Base-by-base conservation (phyloP, 2,888 invertebrate genomes). In the Epirrhoe tristata region DNA sequence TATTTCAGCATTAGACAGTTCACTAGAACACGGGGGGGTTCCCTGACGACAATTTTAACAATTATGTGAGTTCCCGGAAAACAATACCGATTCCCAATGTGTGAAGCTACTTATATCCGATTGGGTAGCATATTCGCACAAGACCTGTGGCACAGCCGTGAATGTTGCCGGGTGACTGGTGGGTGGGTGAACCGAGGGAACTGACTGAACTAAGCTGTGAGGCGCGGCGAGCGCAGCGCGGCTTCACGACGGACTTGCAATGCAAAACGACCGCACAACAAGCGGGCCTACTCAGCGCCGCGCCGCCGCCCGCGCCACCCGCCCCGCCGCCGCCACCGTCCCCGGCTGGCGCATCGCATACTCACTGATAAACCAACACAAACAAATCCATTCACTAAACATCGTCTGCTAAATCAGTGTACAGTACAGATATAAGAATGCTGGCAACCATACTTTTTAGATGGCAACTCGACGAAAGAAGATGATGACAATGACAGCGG, bases 141-240 rank as follows among this genome's bases (percentile, higher is more conserved):
- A 75, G 77, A 83, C 78, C 78, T 86, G 86, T 89, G 76, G 78
- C 81, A 85, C 90, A 85, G 87, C 90, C 87, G 87, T 90, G 92
- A 91, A 86, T 88, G 91, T 86, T 88, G 90, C 89, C 91, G 92
- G 91, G 85, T 92, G 92, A 94, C 94, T 92, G 86, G 86, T 72
- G 79, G 54, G 70, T 60, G 48, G 50, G 66, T 77, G 74, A 80
- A 80, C 75, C 74, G 82, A 83, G 80, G 79, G 80, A 82, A 58
- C 51, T 58, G 58, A 58, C 51, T 58, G 58, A 58, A 39, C 36
- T 52, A 52, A 39, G 31, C 48, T 57, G 57, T 48, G 57, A n/a
- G 58, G 80, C 80, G 81, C 78, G 78, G 71, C 69, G 73, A 72
- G 68, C 76, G 77, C 78, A 78, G 72, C 77, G 77, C 78, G 77